Evolutionary conservation across 2,888 invertebrate species (phyloP).

Genomic region (Plagodis pulveraria): DNA sequence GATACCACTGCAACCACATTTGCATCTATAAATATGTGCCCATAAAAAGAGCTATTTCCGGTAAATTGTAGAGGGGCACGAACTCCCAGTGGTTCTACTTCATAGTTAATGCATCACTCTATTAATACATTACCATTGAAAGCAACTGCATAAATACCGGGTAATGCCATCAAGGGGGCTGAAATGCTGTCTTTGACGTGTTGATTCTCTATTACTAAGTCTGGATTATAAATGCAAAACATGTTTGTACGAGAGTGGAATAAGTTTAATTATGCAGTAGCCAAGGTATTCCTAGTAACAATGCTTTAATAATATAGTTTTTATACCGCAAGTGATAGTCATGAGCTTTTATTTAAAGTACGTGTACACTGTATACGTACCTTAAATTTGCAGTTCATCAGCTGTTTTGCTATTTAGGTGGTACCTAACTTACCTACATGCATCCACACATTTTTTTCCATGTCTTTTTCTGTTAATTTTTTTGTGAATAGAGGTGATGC

Average conservation of each 20-base stretch:
- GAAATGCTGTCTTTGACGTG: constrained; percentile 6
- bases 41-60: constrained; percentile 43
- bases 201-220: constrained; percentile 7
- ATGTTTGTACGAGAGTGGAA: neutral
- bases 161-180: neutral
- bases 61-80: constrained; percentile 45
- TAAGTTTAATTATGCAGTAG: constrained; percentile 2
- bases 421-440: no score
- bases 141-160: neutral
- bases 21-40: constrained; percentile 32
- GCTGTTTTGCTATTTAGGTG: no score
- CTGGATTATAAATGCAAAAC: constrained; percentile 1
- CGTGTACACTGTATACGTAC: no score
- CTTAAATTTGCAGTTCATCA: no score
- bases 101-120: constrained; percentile 12
- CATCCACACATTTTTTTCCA: no score
- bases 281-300: neutral
- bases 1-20: constrained; percentile 32
- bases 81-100: constrained; percentile 23
- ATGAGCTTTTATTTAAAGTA: no score
- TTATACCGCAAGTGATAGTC: no score
- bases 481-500: no score
- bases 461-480: no score
- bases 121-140: constrained; percentile 12
- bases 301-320: no score